phyloP scores from a whole-genome alignment of 1,140 invertebrate species.

The Rhyzopertha dominica region DNA sequence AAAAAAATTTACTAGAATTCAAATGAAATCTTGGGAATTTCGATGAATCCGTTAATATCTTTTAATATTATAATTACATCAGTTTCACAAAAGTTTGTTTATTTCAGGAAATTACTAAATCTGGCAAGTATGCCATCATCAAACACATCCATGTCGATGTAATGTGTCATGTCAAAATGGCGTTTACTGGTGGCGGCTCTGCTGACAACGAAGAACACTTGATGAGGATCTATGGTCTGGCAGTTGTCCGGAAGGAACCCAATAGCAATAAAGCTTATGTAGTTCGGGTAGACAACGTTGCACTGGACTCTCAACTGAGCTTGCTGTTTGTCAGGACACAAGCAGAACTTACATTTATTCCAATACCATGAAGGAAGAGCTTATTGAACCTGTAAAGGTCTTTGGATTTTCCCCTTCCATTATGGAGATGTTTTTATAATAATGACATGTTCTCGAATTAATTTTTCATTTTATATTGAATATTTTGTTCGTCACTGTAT shows the following conservation, averaged over 20 bases:
- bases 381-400: too few species aligned
- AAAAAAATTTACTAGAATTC: too few species aligned
- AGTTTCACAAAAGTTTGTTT: constrained; percentile 17
- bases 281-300: constrained; percentile 58
- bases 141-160: constrained; percentile 63
- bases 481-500: too few species aligned
- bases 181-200: constrained; percentile 52
- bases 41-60: too few species aligned
- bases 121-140: constrained; percentile 50
- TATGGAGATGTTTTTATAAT: too few species aligned
- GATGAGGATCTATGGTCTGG: constrained; percentile 61
- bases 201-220: constrained; percentile 54
- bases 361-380: constrained; percentile 28
- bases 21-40: too few species aligned
- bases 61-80: too few species aligned
- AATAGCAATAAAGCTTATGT: constrained; percentile 49
- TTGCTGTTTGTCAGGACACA: constrained; percentile 57
- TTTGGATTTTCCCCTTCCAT: too few species aligned
- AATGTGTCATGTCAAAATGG: constrained; percentile 57
- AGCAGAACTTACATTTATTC: constrained; percentile 58
- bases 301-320: constrained; percentile 61
- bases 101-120: constrained; percentile 22
- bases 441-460: too few species aligned
- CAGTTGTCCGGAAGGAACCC: constrained; percentile 56
- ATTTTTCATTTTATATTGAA: too few species aligned